phyloP scores from a whole-genome alignment of 2,113 vertebrate genomes.

The Myxocyprinus asiaticus region DNA sequence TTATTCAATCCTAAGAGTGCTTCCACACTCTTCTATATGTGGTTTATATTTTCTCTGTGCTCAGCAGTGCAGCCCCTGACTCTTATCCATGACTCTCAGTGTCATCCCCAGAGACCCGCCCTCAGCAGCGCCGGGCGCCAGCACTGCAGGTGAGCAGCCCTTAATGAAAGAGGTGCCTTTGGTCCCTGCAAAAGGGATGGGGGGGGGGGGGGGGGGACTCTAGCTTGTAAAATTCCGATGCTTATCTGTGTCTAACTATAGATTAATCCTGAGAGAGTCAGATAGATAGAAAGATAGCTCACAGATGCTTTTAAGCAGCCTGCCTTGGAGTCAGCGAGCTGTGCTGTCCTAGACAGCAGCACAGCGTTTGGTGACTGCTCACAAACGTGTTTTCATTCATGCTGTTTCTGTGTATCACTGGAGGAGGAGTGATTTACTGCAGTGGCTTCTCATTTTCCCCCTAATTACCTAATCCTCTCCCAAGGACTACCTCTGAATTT shows the following conservation, averaged over 20 bases:
- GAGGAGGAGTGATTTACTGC: slow-evolving; percentile 69
- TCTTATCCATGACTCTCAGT: slow-evolving; percentile 31
- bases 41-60: slow-evolving; percentile 49
- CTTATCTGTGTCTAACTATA: slow-evolving; percentile 31
- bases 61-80: slow-evolving; percentile 49
- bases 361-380: neutral
- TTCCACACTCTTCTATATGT: slow-evolving; percentile 31
- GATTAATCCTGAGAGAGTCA: slow-evolving; percentile 33
- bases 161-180: slow-evolving; percentile 45
- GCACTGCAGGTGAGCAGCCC: slow-evolving; percentile 45
- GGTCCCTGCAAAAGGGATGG: neutral
- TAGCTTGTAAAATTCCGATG: slow-evolving; percentile 15
- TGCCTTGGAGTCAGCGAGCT: slow-evolving; percentile 17
- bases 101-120: slow-evolving; percentile 42
- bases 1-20: slow-evolving; percentile 8
- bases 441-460: slow-evolving; percentile 65
- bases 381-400: slow-evolving; percentile 4
- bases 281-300: slow-evolving; percentile 39
- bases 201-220: slow-evolving; percentile 14
- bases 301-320: slow-evolving; percentile 20
- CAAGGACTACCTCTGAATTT: slow-evolving; percentile 71
- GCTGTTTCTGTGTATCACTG: slow-evolving; percentile 48
- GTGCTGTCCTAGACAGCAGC: neutral
- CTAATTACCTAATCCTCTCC: slow-evolving; percentile 72
- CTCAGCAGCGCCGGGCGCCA: slow-evolving; percentile 37